Percentiles rank a stretch among this genome's conserved stretches.
Evolutionary conservation across 2,888 invertebrate species (phyloP).

Genomic region (Amaurobius ferox): DNA sequence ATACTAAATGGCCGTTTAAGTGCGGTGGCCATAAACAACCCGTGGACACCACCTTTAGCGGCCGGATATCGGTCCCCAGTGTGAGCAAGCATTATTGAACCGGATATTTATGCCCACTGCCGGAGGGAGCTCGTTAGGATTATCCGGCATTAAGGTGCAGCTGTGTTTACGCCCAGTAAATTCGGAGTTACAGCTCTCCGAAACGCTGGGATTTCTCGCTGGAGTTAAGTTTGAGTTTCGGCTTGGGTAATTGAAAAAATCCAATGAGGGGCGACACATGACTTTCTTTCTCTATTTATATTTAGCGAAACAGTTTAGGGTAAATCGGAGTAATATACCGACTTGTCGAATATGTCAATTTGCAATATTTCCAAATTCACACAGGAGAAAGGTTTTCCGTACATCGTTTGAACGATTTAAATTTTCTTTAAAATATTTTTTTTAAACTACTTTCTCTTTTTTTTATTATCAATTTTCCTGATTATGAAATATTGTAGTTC

Average conservation of each 20-base stretch:
- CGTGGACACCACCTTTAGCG: background rate
- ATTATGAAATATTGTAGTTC: too few relatives aligned
- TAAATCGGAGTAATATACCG: too few relatives aligned
- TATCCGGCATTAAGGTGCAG: constrained; percentile 45
- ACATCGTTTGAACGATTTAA: too few relatives aligned
- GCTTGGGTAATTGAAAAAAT: background rate
- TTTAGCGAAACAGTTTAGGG: too few relatives aligned
- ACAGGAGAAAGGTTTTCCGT: too few relatives aligned
- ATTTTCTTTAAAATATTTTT: too few relatives aligned
- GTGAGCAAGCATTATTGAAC: constrained; percentile 22
- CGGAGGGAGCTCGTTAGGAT: constrained; percentile 45
- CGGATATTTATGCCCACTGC: constrained; percentile 34
- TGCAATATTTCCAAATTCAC: too few relatives aligned
- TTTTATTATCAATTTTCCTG: too few relatives aligned
- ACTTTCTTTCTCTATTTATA: too few relatives aligned
- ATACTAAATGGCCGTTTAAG: background rate
- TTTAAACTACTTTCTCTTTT: too few relatives aligned
- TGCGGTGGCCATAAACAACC: background rate
- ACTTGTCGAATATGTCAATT: too few relatives aligned
- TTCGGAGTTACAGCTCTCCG: constrained; percentile 23
- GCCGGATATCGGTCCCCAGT: background rate
- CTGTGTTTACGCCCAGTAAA: constrained; percentile 58
- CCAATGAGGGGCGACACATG: too few relatives aligned
- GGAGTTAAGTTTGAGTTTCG: background rate
- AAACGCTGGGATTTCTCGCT: background rate